Percentiles rank a stretch among this genome's conserved stretches.
Evolutionary conservation across 1,140 invertebrate genomes (phyloP).

Genomic region (Ganaspis sp.): DNA sequence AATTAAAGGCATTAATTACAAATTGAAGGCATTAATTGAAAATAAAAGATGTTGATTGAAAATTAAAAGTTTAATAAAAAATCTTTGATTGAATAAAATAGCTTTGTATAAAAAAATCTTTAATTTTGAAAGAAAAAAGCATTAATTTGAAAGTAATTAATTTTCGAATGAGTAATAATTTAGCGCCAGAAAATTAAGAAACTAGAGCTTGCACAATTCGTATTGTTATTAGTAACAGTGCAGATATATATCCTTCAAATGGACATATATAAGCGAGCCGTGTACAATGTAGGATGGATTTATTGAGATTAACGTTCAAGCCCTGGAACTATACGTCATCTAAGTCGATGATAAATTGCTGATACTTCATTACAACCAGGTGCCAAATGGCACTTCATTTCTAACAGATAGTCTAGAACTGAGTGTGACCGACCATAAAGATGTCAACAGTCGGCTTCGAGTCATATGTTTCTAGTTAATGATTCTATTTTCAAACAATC

Average conservation of each 20-base stretch:
- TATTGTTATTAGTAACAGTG: background rate
- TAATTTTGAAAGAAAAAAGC: too few relatives aligned
- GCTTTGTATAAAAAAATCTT: too few relatives aligned
- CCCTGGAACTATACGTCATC: slow-evolving; percentile 1
- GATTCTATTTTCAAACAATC: slow-evolving; percentile 16
- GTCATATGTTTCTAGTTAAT: slow-evolving; percentile 20
- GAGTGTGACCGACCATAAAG: slow-evolving; percentile 19
- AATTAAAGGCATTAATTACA: too few relatives aligned
- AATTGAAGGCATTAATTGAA: too few relatives aligned
- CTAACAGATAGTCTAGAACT: background rate
- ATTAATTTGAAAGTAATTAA: too few relatives aligned
- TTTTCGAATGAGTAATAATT: too few relatives aligned
- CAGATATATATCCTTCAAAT: background rate
- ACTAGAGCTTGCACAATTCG: too few relatives aligned
- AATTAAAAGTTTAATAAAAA: too few relatives aligned
- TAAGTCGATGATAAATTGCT: slow-evolving; percentile 16
- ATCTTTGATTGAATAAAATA: too few relatives aligned
- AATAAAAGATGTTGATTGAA: too few relatives aligned
- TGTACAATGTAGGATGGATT: slow-evolving; percentile 14
- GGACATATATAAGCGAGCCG: background rate
- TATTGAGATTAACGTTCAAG: slow-evolving; percentile 16
- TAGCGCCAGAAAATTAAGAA: too few relatives aligned
- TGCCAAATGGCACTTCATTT: slow-evolving; percentile 19
- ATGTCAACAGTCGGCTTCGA: slow-evolving; percentile 6
- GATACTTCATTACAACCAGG: slow-evolving; percentile 22